Evolutionary conservation across 1,140 invertebrate species (phyloP), one percentile per base, ranked within the genome.

Genomic region (Bombyx mori): DNA sequence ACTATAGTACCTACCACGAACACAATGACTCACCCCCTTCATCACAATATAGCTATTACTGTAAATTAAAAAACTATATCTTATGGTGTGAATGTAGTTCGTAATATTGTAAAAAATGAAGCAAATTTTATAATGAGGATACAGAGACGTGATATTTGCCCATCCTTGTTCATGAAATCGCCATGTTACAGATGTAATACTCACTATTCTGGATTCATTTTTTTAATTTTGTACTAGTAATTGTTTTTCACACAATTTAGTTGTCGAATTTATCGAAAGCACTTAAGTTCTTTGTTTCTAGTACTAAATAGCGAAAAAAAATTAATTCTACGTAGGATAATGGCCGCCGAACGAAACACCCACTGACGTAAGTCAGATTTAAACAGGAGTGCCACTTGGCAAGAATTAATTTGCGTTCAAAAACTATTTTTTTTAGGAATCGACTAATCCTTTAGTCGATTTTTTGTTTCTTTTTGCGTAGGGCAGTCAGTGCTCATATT

Each of bases 181-280:
- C 63, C 64, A 77, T 61, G 55, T 55, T 69, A 77, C 66, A 69
- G 62, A 51, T 57, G 52, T 51, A 55, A 70, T 79, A 87, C 84
- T 87, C 71, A 87, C 84, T 87, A 87, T 83, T 87, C 84, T 75
- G 84, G 81, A 82, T 84, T 87, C 84, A 87, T 87, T 71, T 73
- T 87, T 84, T 77, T 82, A 84, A 74, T 86, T 72, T 79, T 77
- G 77, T 62, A 72, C 65, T 73, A 67, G 71, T 77, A 65, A 8
- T 68, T 70, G 69, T 57, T 70, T 18, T 77, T 72, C 73, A 79
- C 73, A 73, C 73, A 79, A 65, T 61, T 69, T 56, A 58, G 61
- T 67, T 60, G 56, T 68, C 61, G 75, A 18, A 63, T 74, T 66
- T 73, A 67, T 75, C 58, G 61, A 66, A 75, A 79, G 75, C 74